Base-by-base conservation (phyloP, 2,797 vertebrate species). In the Poeciliopsis presidionis region DNA sequence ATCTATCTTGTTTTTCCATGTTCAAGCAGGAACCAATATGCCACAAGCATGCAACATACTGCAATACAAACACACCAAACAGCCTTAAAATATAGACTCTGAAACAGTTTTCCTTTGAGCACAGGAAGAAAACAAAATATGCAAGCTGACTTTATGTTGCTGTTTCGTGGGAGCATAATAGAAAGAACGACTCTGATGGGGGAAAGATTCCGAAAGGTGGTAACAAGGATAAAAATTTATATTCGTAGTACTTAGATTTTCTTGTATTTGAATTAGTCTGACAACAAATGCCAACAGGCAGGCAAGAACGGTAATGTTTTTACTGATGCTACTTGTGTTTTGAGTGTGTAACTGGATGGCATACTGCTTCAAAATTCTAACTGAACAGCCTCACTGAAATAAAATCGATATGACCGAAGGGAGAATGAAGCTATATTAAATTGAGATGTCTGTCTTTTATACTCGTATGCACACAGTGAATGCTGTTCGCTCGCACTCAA, bases 381-480 rank as follows among this genome's bases (percentile, higher is more conserved):
- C 78, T 80, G 43, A 72, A 82, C 72, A 85, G 73, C 11, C 16
- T 77, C 67, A 28, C 78, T 87, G 81, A 87, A 85, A 81, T 57
- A 74, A 87, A 91, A 91, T 91, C 87, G 87, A 91, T 88, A 86
- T 49, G 73, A 86, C 84, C 83, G 72, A 89, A 82, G 82, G 65
- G 72, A 83, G 81, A 84, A 85, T 79, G 75, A 76, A 86, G 74
- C 51, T 33, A 76, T 72, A 83, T 85, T 87, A 81, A 82, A 89
- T 77, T 46, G 72, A 89, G 79, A 90, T 49, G 79, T 86, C 65
- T 33, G 74, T 74, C 75, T 75, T 77, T 84, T 85, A 79, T 85
- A 79, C 70, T 79, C 30, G 82, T 46, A 80, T 49, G 80, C 75
- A 22, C 45, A 73, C 74, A 69, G 5, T 30, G 41, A 18, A 43